Percentiles rank a stretch among this genome's conserved stretches.
phyloP scores from a whole-genome alignment of 1,140 invertebrate genomes.

The Drosophila pseudoobscura region DNA sequence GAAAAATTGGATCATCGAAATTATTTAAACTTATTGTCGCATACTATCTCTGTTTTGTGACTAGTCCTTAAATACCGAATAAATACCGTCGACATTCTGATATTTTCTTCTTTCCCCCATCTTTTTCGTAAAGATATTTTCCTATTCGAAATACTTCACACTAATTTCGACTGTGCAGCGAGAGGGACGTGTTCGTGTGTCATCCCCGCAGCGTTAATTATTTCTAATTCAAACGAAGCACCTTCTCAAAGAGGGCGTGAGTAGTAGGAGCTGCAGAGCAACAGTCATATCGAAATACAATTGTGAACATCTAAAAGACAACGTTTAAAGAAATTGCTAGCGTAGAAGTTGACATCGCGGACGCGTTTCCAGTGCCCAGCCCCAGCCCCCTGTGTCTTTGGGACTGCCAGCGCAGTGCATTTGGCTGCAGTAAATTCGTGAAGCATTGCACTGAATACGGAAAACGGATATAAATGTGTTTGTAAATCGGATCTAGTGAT shows the following conservation, averaged over 20 bases:
- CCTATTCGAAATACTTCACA: too few relatives aligned
- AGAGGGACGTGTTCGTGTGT: conserved; percentile 61
- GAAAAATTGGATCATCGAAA: too few relatives aligned
- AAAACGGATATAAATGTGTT: conserved; percentile 56
- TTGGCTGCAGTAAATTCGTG: conserved; percentile 21
- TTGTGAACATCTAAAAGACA: conserved; percentile 6
- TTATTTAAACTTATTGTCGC: too few relatives aligned
- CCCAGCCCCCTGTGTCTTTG: not conserved
- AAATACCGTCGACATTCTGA: too few relatives aligned
- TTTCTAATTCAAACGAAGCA: conserved; percentile 63
- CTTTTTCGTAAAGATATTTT: too few relatives aligned
- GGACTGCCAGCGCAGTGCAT: conserved; percentile 41
- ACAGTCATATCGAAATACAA: conserved; percentile 9
- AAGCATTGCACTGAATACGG: conserved; percentile 13
- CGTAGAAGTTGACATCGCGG: not conserved
- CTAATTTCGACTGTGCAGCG: conserved; percentile 14
- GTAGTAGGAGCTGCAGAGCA: conserved; percentile 10
- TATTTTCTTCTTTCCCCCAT: too few relatives aligned
- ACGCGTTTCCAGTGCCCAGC: conserved; percentile 23
- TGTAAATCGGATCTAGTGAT: conserved; percentile 31
- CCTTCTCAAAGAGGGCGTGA: conserved; percentile 41
- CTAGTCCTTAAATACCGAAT: not conserved
- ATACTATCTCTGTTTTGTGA: too few relatives aligned
- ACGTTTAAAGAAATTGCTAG: not conserved
- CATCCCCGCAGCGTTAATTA: conserved; percentile 65